A percentile compares a stretch with the other conserved stretches of the same genome.
Conservation (phyloP, 2,113 vertebrate species). For the Scalopus aquaticus region DNA sequence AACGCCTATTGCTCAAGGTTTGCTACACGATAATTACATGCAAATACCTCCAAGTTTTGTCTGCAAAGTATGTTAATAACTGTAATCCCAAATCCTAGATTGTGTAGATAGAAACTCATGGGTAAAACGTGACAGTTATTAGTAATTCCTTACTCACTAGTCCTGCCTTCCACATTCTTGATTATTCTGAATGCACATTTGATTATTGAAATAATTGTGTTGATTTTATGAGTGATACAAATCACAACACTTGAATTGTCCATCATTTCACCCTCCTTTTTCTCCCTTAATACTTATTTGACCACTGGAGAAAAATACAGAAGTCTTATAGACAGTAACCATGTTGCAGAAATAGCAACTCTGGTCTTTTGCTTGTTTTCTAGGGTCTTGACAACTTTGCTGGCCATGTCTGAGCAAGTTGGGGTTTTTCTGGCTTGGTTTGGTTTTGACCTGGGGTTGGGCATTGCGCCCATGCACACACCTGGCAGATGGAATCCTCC, state of each 20-base stretch:
- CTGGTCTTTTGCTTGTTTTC: background rate
- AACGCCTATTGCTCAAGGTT: background rate
- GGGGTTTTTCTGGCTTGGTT: too few relatives aligned
- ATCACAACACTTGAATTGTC: background rate
- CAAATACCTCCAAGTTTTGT: background rate
- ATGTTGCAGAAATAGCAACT: background rate
- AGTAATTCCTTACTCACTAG: background rate
- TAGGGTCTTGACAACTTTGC: background rate
- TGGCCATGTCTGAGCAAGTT: background rate
- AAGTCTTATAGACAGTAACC: background rate
- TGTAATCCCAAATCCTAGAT: slow-evolving; percentile 1
- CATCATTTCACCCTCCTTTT: background rate
- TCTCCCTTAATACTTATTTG: background rate
- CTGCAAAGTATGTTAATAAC: background rate
- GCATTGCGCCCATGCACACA: background rate
- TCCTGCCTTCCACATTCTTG: background rate
- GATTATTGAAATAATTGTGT: background rate
- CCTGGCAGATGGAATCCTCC: slow-evolving; percentile 43
- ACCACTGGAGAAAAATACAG: background rate
- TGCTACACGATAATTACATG: background rate
- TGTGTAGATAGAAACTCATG: background rate
- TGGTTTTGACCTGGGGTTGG: background rate
- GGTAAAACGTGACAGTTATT: background rate
- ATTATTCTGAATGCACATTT: background rate
- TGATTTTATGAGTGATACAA: background rate